These are phyloP conservation scores for Ectropis crepuscularia DNA, from an alignment of 2,888 invertebrate species.

Conservation along the genomic window DNA sequence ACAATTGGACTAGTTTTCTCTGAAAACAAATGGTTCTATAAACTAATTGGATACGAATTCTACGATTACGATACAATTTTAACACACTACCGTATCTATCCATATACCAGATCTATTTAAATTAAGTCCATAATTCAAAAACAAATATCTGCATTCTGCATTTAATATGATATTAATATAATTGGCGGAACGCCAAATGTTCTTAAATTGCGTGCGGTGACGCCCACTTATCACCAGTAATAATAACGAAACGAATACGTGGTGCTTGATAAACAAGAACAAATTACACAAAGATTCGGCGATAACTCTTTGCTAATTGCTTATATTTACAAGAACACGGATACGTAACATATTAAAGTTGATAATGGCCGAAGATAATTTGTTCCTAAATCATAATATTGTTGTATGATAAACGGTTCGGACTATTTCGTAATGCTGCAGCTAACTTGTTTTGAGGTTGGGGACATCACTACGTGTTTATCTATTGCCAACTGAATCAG, in stretches of 20 bases:
- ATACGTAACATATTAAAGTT: constrained; percentile 16
- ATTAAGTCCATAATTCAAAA: neutral
- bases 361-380: constrained; percentile 8
- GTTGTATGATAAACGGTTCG: constrained; percentile 6
- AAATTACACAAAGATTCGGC: constrained; percentile 20
- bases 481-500: no score
- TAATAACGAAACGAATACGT: constrained; percentile 17
- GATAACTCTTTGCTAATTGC: constrained; percentile 21
- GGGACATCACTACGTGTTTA: no score
- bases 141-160: constrained; percentile 6
- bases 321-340: constrained; percentile 13
- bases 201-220: constrained; percentile 34
- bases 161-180: constrained; percentile 37
- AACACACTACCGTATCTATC: neutral
- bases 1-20: no score
- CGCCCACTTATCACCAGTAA: constrained; percentile 36
- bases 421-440: constrained; percentile 3
- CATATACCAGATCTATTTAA: neutral
- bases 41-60: no score
- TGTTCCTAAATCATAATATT: constrained; percentile 14
- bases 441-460: neutral
- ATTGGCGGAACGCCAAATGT: constrained; percentile 45
- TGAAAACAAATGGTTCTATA: no score
- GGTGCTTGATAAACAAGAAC: constrained; percentile 11
- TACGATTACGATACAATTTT: no score